These are phyloP conservation scores for Hartigia nigra DNA, from an alignment of 2,888 invertebrate species.

Conservation along the genomic window DNA sequence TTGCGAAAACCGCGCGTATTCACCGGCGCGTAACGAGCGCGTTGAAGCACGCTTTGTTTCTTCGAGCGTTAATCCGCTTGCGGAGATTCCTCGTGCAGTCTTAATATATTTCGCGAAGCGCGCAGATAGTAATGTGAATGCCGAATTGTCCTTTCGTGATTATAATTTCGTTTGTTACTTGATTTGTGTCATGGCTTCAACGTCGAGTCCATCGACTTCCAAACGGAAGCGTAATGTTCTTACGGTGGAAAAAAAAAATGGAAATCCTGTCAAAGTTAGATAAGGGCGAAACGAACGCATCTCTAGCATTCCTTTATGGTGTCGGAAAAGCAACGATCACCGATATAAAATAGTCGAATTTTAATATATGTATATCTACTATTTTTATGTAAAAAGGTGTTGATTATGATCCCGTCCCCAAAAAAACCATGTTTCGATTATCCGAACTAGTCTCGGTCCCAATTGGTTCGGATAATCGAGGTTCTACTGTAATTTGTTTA, in stretches of 20 bases:
- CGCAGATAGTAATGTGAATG: too few species aligned
- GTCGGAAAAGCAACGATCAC: slow-evolving; percentile 41
- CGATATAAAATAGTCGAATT: slow-evolving; percentile 36
- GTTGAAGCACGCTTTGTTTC: slow-evolving; percentile 17
- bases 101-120: slow-evolving; percentile 17
- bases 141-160: too few species aligned
- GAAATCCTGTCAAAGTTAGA: slow-evolving; percentile 20
- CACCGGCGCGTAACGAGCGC: slow-evolving; percentile 12
- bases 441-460: too few species aligned
- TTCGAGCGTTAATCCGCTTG: slow-evolving; percentile 15
- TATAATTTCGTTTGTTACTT: too few species aligned
- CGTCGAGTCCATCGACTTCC: slow-evolving; percentile 8
- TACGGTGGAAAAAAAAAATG: slow-evolving; percentile 16
- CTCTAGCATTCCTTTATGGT: slow-evolving; percentile 18
- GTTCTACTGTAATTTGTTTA: background rate
- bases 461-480: too few species aligned
- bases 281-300: slow-evolving; percentile 19
- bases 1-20: too few species aligned
- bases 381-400: too few species aligned
- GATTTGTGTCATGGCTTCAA: too few species aligned
- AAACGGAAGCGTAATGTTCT: slow-evolving; percentile 21
- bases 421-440: too few species aligned
- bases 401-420: too few species aligned
- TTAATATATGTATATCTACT: too few species aligned
- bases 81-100: slow-evolving; percentile 14